phyloP scores from a whole-genome alignment of 2,113 vertebrate species.

The Clupea harengus region DNA sequence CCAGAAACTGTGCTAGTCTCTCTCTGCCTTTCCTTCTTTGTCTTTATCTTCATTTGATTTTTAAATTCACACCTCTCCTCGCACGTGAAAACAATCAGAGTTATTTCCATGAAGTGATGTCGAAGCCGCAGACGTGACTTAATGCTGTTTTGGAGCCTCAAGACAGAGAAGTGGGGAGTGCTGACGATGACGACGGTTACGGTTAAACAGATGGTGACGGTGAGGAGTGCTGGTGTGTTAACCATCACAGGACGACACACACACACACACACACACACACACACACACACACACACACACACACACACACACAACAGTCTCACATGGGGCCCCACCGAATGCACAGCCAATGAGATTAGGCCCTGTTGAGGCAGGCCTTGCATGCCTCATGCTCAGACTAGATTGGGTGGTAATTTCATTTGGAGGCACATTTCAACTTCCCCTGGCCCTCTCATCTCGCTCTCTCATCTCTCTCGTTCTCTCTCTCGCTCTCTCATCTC shows the following conservation, averaged over 20 bases:
- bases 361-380: constrained; percentile 79
- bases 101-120: too few relatives aligned
- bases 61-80: neutral
- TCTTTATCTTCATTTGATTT: neutral
- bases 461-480: too few relatives aligned
- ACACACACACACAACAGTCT: too few relatives aligned
- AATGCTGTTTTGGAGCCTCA: too few relatives aligned
- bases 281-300: constrained; percentile 27
- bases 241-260: neutral
- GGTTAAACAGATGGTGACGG: neutral
- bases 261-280: neutral
- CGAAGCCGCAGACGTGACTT: too few relatives aligned
- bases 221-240: neutral
- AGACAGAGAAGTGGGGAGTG: too few relatives aligned
- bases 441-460: constrained; percentile 53
- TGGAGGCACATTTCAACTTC: constrained; percentile 81
- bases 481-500: too few relatives aligned
- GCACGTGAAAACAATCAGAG: too few relatives aligned
- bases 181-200: neutral
- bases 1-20: neutral
- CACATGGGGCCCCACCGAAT: constrained; percentile 57
- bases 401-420: constrained; percentile 93
- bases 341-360: constrained; percentile 86
- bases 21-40: neutral
- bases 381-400: constrained; percentile 88